These are phyloP conservation scores for Cydia pomonella DNA, from an alignment of 1,140 invertebrate genomes.

Conservation along the genomic window DNA sequence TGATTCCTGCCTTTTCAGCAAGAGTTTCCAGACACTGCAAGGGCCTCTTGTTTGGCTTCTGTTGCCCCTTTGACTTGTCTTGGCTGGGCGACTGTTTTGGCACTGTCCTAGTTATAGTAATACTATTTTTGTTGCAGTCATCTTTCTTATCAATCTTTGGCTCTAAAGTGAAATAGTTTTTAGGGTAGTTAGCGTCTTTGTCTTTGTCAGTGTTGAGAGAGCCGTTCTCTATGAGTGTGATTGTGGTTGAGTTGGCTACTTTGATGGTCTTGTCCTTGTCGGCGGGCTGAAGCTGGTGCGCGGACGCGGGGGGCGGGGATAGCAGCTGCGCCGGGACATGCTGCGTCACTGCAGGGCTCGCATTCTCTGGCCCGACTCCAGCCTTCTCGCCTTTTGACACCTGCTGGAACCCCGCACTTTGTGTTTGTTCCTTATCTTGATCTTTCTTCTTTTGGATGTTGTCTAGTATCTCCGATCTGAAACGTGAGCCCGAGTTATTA, in stretches of 20 bases:
- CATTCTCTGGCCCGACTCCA: conserved; percentile 52
- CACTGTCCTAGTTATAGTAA: conserved; percentile 71
- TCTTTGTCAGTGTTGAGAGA: conserved; percentile 65
- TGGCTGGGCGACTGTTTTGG: conserved; percentile 65
- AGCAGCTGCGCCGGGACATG: conserved; percentile 69
- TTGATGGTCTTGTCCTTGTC: conserved; percentile 72
- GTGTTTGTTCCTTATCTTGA: conserved; percentile 65
- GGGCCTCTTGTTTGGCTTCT: conserved; percentile 73
- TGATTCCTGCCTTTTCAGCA: conserved; percentile 85
- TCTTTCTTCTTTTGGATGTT: conserved; percentile 73
- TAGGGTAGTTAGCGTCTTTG: conserved; percentile 68
- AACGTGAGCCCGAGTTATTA: conserved; percentile 27
- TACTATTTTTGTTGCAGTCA: conserved; percentile 73
- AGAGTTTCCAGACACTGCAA: conserved; percentile 85
- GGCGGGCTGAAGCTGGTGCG: conserved; percentile 57
- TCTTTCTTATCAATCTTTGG: conserved; percentile 75
- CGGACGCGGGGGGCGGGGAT: conserved; percentile 53
- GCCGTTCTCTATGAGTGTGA: conserved; percentile 70
- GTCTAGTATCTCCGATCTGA: conserved; percentile 73
- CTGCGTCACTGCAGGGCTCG: conserved; percentile 61
- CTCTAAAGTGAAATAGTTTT: conserved; percentile 74
- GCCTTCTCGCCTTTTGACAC: conserved; percentile 62
- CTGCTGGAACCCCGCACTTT: conserved; percentile 57
- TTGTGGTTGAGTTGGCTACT: conserved; percentile 73
- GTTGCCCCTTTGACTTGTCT: conserved; percentile 57